Evolutionary conservation across 2,888 invertebrate genomes (phyloP).

Genomic region (Acleris cristana): DNA sequence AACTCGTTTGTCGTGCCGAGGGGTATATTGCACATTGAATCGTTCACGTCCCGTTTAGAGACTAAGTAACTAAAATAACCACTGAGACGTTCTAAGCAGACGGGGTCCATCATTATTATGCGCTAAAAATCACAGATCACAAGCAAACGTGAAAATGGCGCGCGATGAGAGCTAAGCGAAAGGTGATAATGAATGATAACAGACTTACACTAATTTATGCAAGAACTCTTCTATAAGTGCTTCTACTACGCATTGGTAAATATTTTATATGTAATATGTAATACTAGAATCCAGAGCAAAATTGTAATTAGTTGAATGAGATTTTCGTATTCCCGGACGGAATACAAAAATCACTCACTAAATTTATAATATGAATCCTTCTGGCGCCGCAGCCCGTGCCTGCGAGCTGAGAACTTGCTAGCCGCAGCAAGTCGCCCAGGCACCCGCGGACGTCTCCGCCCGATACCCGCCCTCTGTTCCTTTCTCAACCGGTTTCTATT

Average conservation of each 20-base stretch:
- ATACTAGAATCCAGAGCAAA: slow-evolving; percentile 57
- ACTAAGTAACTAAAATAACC: slow-evolving; percentile 70
- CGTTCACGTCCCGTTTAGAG: slow-evolving; percentile 49
- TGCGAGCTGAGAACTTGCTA: slow-evolving; percentile 78
- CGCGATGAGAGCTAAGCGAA: slow-evolving; percentile 61
- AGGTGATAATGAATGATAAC: slow-evolving; percentile 66
- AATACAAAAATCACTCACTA: slow-evolving; percentile 82
- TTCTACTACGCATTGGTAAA: slow-evolving; percentile 46
- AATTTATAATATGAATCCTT: slow-evolving; percentile 61
- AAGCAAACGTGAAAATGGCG: slow-evolving; percentile 72
- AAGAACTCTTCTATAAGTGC: slow-evolving; percentile 47
- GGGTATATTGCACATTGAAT: slow-evolving; percentile 51
- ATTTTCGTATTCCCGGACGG: slow-evolving; percentile 73
- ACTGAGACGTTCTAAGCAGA: slow-evolving; percentile 53
- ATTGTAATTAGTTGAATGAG: slow-evolving; percentile 73
- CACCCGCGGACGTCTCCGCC: slow-evolving; percentile 56
- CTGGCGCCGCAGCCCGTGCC: slow-evolving; percentile 68
- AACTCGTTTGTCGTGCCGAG: slow-evolving; percentile 36
- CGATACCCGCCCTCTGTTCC: slow-evolving; percentile 18
- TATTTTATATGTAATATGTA: slow-evolving; percentile 43
- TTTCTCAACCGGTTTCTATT: slow-evolving; percentile 19
- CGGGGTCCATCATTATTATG: slow-evolving; percentile 48
- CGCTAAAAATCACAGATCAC: slow-evolving; percentile 76
- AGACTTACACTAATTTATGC: slow-evolving; percentile 57
- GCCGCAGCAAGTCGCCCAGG: slow-evolving; percentile 79